Conservation (phyloP, 1,140 invertebrate species). For the Planococcus citri region DNA sequence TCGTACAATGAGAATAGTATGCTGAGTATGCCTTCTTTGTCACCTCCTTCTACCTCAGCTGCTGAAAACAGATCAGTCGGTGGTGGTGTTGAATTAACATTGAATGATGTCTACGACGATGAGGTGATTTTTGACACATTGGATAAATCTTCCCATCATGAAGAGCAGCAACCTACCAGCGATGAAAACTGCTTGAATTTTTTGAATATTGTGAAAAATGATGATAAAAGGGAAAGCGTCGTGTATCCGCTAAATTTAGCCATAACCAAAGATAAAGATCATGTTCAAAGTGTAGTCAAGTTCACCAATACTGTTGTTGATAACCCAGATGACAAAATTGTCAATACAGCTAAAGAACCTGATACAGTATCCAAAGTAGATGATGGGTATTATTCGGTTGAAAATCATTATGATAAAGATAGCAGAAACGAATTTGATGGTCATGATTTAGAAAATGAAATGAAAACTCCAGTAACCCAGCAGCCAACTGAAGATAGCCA, state of each 20-base stretch:
- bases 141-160: background rate
- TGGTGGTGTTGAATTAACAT: background rate
- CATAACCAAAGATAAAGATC: background rate
- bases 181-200: background rate
- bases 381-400: background rate
- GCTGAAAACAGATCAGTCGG: background rate
- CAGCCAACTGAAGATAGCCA: background rate
- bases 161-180: too few relatives aligned
- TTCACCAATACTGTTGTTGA: too few relatives aligned
- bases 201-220: background rate
- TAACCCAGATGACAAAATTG: too few relatives aligned
- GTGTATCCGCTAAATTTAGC: background rate
- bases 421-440: background rate
- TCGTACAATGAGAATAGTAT: background rate
- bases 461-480: too few relatives aligned
- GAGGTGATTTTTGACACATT: background rate
- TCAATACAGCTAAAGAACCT: background rate
- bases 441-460: background rate
- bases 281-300: too few relatives aligned
- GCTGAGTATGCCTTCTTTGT: conserved; percentile 3
- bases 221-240: background rate
- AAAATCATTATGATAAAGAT: background rate
- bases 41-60: background rate
- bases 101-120: conserved; percentile 9
- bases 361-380: background rate